Evolutionary conservation across 2,113 vertebrate species (phyloP).

Genomic region (Cairina moschata): DNA sequence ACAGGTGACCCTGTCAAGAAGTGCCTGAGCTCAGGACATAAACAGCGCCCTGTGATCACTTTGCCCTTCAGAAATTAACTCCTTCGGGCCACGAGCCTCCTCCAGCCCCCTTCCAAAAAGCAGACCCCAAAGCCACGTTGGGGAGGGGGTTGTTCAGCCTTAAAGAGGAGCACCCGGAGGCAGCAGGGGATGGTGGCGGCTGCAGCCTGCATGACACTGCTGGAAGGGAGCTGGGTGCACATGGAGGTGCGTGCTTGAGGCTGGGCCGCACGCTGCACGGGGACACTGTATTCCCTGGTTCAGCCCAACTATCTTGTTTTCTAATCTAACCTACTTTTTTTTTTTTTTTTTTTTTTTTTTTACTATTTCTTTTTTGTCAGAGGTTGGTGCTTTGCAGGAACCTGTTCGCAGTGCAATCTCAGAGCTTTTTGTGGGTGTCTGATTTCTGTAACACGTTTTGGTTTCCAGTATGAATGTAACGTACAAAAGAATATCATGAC

Average conservation of each 20-base stretch:
- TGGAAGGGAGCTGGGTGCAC: slow-evolving; percentile 48
- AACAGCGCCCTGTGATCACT: slow-evolving; percentile 39
- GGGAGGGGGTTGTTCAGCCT: background rate
- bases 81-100: slow-evolving; percentile 40
- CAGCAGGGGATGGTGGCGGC: background rate
- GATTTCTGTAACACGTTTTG: slow-evolving; percentile 31
- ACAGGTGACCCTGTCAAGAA: slow-evolving; percentile 23
- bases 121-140: background rate
- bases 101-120: background rate
- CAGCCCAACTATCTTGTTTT: slow-evolving; percentile 52
- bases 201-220: background rate
- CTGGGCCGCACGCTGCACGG: background rate
- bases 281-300: slow-evolving; percentile 38
- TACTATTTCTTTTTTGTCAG: background rate
- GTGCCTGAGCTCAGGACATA: background rate
- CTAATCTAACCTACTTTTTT: slow-evolving; percentile 66
- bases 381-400: slow-evolving; percentile 13
- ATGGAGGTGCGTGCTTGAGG: background rate
- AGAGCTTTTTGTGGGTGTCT: slow-evolving; percentile 32
- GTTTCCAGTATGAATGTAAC: slow-evolving; percentile 49
- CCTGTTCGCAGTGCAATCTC: slow-evolving; percentile 40
- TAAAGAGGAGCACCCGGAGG: background rate
- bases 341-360: background rate
- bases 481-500: background rate
- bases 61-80: slow-evolving; percentile 52